A percentile compares a stretch with the other conserved stretches of the same genome.
These are phyloP conservation scores for Microcebus murinus DNA, from an alignment of 2,113 vertebrate species.

Conservation along the genomic window DNA sequence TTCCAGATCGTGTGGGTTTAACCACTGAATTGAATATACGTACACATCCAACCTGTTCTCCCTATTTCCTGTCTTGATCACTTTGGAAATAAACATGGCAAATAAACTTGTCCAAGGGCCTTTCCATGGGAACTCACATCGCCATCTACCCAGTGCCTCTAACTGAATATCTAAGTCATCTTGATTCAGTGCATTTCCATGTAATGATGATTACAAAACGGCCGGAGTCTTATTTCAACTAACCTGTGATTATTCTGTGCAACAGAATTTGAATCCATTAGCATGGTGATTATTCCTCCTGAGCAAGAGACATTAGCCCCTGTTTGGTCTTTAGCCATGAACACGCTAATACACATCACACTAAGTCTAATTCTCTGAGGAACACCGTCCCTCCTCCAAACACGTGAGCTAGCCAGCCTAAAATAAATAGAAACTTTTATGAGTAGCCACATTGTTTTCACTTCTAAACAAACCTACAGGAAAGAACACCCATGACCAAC, in stretches of 20 bases:
- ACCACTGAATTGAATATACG: not conserved
- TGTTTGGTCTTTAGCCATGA: not conserved
- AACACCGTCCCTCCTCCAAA: not conserved
- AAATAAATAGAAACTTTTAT: conserved; percentile 49
- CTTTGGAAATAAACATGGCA: not conserved
- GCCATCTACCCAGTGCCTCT: not conserved
- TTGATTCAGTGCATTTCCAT: not conserved
- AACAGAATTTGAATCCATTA: conserved; percentile 29
- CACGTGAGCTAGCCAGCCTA: not conserved
- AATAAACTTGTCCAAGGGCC: not conserved
- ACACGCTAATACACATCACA: not conserved
- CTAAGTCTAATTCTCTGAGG: not conserved
- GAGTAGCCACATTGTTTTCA: conserved; percentile 37
- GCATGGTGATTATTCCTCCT: not conserved
- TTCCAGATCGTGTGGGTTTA: not conserved
- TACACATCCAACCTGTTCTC: not conserved
- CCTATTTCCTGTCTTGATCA: not conserved
- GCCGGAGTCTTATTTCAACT: not conserved
- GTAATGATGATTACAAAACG: not conserved
- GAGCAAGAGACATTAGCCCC: not conserved
- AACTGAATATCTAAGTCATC: not conserved
- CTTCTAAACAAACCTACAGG: conserved; percentile 53
- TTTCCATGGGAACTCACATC: not conserved
- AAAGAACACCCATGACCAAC: not conserved
- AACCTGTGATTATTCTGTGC: not conserved